Evolutionary conservation across 2,797 vertebrate genomes (phyloP).

Genomic region (Alosa sapidissima): DNA sequence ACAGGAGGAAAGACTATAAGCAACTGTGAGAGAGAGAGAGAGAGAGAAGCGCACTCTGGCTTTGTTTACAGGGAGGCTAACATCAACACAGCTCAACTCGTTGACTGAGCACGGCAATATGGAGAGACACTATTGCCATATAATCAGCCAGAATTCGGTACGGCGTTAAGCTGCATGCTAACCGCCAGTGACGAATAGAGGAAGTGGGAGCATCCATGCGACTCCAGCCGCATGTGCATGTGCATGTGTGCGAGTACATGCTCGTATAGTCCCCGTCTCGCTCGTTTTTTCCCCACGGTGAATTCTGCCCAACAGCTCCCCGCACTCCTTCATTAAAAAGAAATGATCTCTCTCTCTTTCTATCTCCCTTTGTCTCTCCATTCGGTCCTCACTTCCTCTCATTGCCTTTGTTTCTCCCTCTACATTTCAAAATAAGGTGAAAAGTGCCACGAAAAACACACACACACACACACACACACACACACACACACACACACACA

Average conservation of each 20-base stretch:
- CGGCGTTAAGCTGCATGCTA: background rate
- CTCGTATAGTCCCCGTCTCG: background rate
- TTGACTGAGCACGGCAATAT: background rate
- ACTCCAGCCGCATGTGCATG: background rate
- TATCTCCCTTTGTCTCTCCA: background rate
- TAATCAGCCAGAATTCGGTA: background rate
- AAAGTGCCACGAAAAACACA: background rate
- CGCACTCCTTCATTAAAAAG: conserved; percentile 15
- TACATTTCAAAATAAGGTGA: background rate
- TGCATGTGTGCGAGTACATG: background rate
- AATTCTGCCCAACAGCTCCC: background rate
- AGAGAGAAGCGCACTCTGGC: background rate
- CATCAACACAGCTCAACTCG: background rate
- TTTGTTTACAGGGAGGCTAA: conserved; percentile 8
- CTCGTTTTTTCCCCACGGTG: background rate
- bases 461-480: background rate
- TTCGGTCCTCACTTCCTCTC: no score
- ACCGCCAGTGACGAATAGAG: background rate
- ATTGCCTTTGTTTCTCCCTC: background rate
- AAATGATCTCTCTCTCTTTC: background rate
- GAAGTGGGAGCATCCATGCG: conserved; percentile 5
- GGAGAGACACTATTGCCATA: background rate
- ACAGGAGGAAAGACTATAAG: background rate
- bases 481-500: background rate
- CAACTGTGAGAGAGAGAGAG: background rate